Conservation (phyloP, 2,113 vertebrate species). For the Sylvietta virens region DNA sequence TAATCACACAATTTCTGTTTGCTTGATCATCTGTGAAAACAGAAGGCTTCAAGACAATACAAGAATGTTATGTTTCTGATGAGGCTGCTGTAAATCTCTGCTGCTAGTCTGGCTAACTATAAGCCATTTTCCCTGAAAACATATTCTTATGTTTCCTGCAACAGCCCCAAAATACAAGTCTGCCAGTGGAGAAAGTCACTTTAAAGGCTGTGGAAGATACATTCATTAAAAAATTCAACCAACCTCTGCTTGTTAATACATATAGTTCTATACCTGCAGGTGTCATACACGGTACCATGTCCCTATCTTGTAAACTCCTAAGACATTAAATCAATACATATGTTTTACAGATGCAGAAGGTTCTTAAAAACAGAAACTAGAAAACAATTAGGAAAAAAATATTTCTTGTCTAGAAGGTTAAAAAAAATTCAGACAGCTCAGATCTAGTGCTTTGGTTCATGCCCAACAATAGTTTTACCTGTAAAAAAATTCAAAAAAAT, state of each 20-base stretch:
- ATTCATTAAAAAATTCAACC: background rate
- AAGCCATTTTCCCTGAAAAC: background rate
- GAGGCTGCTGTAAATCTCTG: background rate
- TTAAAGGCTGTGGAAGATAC: background rate
- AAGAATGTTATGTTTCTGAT: background rate
- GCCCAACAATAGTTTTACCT: background rate
- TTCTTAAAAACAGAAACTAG: background rate
- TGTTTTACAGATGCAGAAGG: background rate
- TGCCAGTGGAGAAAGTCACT: background rate
- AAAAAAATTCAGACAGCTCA: background rate
- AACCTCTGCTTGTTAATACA: background rate
- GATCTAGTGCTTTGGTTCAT: background rate
- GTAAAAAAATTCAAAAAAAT: background rate
- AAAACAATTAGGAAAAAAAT: background rate
- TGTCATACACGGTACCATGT: fast-evolving
- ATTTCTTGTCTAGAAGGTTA: background rate
- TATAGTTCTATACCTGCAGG: background rate
- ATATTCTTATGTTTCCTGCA: background rate
- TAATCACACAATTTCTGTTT: background rate
- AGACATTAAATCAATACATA: background rate
- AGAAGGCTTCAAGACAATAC: background rate
- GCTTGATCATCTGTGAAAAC: conserved; percentile 1
- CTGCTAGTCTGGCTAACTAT: background rate
- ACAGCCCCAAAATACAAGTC: background rate
- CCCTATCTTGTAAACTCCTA: background rate